Evolutionary conservation across 2,113 vertebrate species (phyloP).

Genomic region (Glaucidium brasilianum): DNA sequence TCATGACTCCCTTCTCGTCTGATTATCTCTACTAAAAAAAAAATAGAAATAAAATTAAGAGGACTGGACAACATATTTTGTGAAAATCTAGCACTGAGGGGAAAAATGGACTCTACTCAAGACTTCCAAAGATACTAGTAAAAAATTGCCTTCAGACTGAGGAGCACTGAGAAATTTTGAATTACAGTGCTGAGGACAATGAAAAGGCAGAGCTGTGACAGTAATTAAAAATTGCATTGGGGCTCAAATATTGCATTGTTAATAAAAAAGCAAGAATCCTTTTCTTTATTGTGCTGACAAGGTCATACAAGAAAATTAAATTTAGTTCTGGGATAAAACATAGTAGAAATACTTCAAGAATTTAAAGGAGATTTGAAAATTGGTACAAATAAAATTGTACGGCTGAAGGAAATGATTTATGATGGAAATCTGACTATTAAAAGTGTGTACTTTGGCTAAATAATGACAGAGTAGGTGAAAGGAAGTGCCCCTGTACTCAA

Average conservation of each 20-base stretch:
- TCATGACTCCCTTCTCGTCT: background rate
- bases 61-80: background rate
- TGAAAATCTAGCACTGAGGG: background rate
- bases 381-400: background rate
- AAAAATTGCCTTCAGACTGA: background rate
- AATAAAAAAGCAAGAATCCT: background rate
- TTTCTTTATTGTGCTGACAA: background rate
- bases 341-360: background rate
- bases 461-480: background rate
- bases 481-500: background rate
- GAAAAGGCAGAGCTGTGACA: background rate
- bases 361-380: background rate
- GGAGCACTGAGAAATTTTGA: background rate
- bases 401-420: background rate
- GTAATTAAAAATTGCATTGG: background rate
- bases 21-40: background rate
- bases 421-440: background rate
- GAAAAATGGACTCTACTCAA: background rate
- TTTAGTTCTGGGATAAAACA: background rate
- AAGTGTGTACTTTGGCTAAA: slow-evolving; percentile 10
- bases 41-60: background rate
- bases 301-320: background rate
- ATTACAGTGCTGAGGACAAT: background rate
- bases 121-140: background rate
- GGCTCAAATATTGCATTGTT: background rate